Evolutionary conservation across 1,140 invertebrate genomes (phyloP), one percentile per base, ranked within the genome.

Genomic region (Adelges cooleyi): DNA sequence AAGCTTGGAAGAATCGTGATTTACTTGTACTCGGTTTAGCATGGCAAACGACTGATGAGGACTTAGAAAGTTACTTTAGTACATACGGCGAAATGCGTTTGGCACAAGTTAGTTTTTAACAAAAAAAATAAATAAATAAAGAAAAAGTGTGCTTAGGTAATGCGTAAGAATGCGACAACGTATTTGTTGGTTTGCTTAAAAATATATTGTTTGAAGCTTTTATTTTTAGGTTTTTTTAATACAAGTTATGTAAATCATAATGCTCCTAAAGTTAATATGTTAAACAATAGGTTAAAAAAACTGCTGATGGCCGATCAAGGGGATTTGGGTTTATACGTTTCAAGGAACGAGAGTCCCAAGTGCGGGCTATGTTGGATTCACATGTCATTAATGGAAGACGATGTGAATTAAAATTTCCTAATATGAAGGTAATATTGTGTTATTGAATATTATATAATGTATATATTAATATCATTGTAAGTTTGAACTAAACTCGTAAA

Each of bases 251-350:
- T n/a, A n/a, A n/a, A n/a, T n/a, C n/a, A n/a, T n/a, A n/a, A n/a
- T n/a, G n/a, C n/a, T n/a, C n/a, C n/a, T n/a, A n/a, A n/a, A n/a
- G 46, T 66, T 6, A 20, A 6, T 49, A 18, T 56, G 27, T 36
- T 76, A 84, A 75, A 80, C 84, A 11, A 84, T 84, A 71, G 82
- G 80, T 69, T 86, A 90, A 74, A 76, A 80, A 23, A 80, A 83
- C 68, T 85, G 9, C 42, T 46, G 56, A 84, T 3, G 85, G 85
- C 38, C 80, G 84, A 74, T 97, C 93, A 6, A 93, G 96, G 78
- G 95, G 95, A 50, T 98, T 98, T 78, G 95, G 95, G 50, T 98
- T 98, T 74, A 93, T 98, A 68, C 82, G 94, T 68, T 98, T 88
- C 80, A 90, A 84, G 70, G 93, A 84, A 72, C 95, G 92, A 73